phyloP scores from a whole-genome alignment of 1,140 invertebrate genomes.

The Drosophila parvula region DNA sequence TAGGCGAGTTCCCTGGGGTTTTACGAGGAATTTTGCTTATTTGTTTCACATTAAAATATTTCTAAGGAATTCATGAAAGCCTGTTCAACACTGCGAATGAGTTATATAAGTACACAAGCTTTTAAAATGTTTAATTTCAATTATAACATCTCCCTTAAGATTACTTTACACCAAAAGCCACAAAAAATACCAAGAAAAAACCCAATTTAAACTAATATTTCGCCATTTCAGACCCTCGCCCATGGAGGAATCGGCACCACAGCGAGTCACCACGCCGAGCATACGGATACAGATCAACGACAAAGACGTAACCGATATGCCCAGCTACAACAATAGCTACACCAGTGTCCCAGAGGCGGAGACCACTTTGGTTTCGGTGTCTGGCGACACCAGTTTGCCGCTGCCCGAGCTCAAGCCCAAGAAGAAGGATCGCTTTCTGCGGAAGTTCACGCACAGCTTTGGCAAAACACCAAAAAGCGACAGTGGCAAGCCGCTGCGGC shows the following conservation, averaged over 20 bases:
- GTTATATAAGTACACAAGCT: not conserved
- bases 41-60: not conserved
- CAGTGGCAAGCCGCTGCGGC: slow-evolving; percentile 46
- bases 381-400: slow-evolving; percentile 47
- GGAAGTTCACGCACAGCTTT: slow-evolving; percentile 51
- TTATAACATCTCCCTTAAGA: not conserved
- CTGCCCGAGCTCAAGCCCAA: slow-evolving; percentile 58
- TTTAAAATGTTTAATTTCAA: not conserved
- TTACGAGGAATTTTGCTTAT: not conserved
- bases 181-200: not conserved
- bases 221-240: slow-evolving; percentile 38
- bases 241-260: slow-evolving; percentile 25
- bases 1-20: not conserved
- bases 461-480: slow-evolving; percentile 34
- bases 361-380: slow-evolving; percentile 35
- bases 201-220: not conserved
- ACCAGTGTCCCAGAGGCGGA: slow-evolving; percentile 33
- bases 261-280: slow-evolving; percentile 65
- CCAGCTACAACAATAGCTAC: slow-evolving; percentile 43
- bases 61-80: not conserved
- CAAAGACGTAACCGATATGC: slow-evolving; percentile 60
- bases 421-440: slow-evolving; percentile 53
- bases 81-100: slow-evolving; percentile 1
- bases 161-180: not conserved
- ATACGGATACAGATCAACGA: slow-evolving; percentile 66